Conservation (phyloP, 2,113 vertebrate species). For the Poeciliopsis occidentalis region DNA sequence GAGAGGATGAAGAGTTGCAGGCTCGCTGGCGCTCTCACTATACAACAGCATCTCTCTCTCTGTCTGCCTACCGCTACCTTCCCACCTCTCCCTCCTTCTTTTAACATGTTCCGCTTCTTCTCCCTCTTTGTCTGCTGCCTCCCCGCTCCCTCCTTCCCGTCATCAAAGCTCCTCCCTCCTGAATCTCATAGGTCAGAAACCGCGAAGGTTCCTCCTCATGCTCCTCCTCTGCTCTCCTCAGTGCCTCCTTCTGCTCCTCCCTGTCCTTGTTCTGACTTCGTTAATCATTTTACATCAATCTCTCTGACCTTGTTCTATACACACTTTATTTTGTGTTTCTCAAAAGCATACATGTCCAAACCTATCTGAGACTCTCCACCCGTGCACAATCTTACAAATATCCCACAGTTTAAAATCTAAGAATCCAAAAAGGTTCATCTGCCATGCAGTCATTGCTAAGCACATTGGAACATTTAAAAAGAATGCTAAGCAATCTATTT, state of each 20-base stretch:
- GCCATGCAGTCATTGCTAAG: constrained; percentile 57
- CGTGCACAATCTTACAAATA: constrained; percentile 20
- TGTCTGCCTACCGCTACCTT: constrained; percentile 54
- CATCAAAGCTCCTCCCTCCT: constrained; percentile 51
- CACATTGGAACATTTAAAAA: constrained; percentile 29
- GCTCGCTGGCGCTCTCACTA: constrained; percentile 68
- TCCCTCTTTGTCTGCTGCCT: constrained; percentile 62
- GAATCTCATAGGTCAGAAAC: constrained; percentile 59
- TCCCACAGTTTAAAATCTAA: constrained; percentile 48
- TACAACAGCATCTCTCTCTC: constrained; percentile 71
- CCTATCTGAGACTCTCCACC: neutral
- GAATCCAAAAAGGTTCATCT: constrained; percentile 56
- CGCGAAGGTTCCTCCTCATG: constrained; percentile 25
- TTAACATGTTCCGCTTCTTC: constrained; percentile 49
- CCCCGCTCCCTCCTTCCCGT: constrained; percentile 62
- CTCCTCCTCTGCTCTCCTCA: constrained; percentile 29
- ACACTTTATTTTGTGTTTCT: constrained; percentile 54
- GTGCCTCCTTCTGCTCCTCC: constrained; percentile 31
- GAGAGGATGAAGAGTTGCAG: constrained; percentile 46
- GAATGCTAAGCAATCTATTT: neutral
- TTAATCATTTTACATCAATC: constrained; percentile 64
- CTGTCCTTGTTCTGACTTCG: constrained; percentile 65
- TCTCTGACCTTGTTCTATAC: constrained; percentile 63
- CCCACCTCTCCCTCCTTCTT: constrained; percentile 53
- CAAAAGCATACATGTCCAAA: constrained; percentile 21